These are phyloP conservation scores for Fregetta grallaria DNA, from an alignment of 2,113 vertebrate genomes.

Conservation along the genomic window DNA sequence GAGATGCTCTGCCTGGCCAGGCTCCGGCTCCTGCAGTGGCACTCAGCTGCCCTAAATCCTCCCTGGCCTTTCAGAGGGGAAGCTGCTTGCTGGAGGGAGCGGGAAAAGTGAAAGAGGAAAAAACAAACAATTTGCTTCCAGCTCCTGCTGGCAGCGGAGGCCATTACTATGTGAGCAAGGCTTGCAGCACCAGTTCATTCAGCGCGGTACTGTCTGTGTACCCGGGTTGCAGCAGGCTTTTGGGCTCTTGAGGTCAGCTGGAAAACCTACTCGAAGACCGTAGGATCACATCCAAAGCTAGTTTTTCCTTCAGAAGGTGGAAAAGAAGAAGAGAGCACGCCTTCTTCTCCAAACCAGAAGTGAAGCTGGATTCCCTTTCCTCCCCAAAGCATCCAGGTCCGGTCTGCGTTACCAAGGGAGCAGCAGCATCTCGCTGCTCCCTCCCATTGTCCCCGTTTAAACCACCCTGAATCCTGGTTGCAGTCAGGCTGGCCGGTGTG, in stretches of 20 bases:
- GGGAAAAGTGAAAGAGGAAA: background rate
- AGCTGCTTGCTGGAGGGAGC: background rate
- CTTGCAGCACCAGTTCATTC: background rate
- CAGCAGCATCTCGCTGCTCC: background rate
- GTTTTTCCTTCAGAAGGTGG: background rate
- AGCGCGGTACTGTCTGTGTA: background rate
- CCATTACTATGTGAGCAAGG: background rate
- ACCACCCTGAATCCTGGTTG: background rate
- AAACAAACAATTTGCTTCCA: background rate
- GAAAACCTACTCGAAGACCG: background rate
- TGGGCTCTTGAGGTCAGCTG: background rate
- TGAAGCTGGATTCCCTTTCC: background rate
- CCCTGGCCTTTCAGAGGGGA: background rate
- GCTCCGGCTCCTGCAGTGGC: background rate
- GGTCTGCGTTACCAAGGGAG: background rate
- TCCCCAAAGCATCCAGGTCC: background rate
- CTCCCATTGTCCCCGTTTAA: background rate
- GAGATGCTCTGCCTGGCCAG: background rate
- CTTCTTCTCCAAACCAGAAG: background rate
- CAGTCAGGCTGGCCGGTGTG: background rate
- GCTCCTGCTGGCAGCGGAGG: background rate
- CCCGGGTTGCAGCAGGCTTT: fast-evolving
- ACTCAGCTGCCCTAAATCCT: background rate
- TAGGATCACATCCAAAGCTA: background rate
- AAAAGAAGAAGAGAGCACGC: background rate